Conservation (phyloP, 2,113 vertebrate genomes). For the Tachysurus vachellii region DNA sequence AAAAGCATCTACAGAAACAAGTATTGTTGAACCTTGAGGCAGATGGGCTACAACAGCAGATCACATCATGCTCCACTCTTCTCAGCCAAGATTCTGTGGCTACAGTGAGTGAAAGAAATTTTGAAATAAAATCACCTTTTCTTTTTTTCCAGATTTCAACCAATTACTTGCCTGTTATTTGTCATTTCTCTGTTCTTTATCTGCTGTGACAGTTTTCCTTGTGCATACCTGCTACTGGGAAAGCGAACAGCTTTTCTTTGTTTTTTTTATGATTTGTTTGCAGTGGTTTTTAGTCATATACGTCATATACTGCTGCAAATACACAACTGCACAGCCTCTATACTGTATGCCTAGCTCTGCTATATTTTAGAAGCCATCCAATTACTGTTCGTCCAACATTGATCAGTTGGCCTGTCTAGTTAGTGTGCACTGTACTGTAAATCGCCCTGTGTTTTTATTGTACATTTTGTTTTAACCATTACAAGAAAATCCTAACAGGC, state of each 20-base stretch:
- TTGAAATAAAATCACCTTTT: neutral
- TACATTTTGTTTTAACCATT: neutral
- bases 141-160: neutral
- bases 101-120: neutral
- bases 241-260: neutral
- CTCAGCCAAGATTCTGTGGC: neutral
- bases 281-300: neutral
- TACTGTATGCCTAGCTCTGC: neutral
- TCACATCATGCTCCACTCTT: neutral
- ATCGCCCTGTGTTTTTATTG: neutral
- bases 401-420: neutral
- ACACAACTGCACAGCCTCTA: neutral
- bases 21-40: neutral
- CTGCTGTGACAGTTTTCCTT: neutral
- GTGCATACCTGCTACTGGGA: neutral
- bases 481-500: neutral
- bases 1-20: neutral
- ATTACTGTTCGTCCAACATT: neutral
- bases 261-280: neutral
- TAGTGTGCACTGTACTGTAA: neutral
- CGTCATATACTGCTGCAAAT: neutral
- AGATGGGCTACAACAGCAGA: neutral
- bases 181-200: neutral
- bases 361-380: neutral
- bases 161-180: neutral